Evolutionary conservation across 1,140 invertebrate genomes (phyloP), one percentile per base, ranked within the genome.

Genomic region (Bombus cullumanus): DNA sequence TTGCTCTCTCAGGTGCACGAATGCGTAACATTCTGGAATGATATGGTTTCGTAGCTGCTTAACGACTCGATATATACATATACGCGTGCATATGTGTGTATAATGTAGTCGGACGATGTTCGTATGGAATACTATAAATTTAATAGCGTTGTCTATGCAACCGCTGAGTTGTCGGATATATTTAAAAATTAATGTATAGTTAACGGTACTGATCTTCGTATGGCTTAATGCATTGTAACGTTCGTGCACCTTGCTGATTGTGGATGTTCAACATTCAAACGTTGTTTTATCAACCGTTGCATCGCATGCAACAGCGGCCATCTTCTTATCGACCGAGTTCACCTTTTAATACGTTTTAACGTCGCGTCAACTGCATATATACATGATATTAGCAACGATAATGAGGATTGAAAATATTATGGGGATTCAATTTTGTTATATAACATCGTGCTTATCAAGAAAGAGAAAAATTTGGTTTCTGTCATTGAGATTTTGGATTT

Each of bases 141-240:
- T 68, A 66, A 66, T 37, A 22, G 39, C 0, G 10, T 12, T 12
- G 31, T 83, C 83, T 78, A 53, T 77, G 41, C 41, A 79, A n/a
- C 18, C 25, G 10, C 28, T 41, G 47, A 39, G 47, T 37, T 77
- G 8, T 25, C 12, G 31, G 43, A 9, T 90, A 78, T 69, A 82
- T 90, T 78, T 81, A 83, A 41, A 87, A 74, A 18, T 31, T 28
- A 18, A 13, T 43, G 81, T 72, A 47, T 22, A 39, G 28, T 25
- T 5, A 6, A 2, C 13, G 34, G 59, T n/a, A 25, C 10, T 13
- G 39, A 31, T 76, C n/a, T 66, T 68, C 47, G 15, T 53, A 41
- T 10, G 78, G 15, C n/a, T 71, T 13, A 34, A 22, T 13, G 41
- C 57, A 25, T 47, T 10, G 39, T 47, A 57, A 47, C 22, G 15